These are phyloP conservation scores for Drosophila anomelani DNA, from an alignment of 2,888 invertebrate genomes.

Conservation along the genomic window DNA sequence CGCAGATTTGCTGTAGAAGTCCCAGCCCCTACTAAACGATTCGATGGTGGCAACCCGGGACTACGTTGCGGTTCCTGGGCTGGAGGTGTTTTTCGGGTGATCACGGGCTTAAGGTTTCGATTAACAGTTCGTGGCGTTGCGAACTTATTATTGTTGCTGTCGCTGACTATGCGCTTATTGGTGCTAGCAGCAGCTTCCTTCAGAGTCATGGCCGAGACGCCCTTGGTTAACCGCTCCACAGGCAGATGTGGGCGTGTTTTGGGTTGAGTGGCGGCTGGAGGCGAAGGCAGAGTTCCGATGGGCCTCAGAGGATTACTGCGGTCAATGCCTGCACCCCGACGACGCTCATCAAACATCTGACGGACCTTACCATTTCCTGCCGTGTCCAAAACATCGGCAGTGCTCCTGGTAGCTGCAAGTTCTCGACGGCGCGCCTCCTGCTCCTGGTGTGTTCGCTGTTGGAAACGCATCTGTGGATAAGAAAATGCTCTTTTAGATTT, in stretches of 20 bases:
- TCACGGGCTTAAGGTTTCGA: constrained; percentile 78
- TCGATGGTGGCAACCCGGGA: constrained; percentile 9
- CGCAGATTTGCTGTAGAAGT: constrained; percentile 6
- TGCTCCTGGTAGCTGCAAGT: constrained; percentile 85
- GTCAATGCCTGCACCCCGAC: constrained; percentile 91
- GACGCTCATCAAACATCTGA: constrained; percentile 94
- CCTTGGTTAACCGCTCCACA: constrained; percentile 60
- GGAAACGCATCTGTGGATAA: constrained; percentile 89
- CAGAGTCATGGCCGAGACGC: constrained; percentile 68
- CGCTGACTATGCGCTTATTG: constrained; percentile 38
- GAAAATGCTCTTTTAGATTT: background rate
- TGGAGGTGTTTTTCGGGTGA: constrained; percentile 81
- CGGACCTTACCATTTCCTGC: constrained; percentile 86
- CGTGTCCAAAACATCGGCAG: constrained; percentile 2
- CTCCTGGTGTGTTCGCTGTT: constrained; percentile 92
- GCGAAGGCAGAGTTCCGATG: constrained; percentile 85
- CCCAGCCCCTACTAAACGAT: background rate
- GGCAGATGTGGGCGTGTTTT: constrained; percentile 37
- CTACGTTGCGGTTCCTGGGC: constrained; percentile 42
- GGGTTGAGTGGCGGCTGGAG: constrained; percentile 10
- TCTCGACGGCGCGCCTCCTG: constrained; percentile 91
- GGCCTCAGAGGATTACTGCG: constrained; percentile 93
- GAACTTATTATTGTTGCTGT: constrained; percentile 68
- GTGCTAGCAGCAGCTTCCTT: constrained; percentile 50
- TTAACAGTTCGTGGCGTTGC: constrained; percentile 48